phyloP scores from a whole-genome alignment of 1,140 invertebrate species.

The Penaeus chinensis region DNA sequence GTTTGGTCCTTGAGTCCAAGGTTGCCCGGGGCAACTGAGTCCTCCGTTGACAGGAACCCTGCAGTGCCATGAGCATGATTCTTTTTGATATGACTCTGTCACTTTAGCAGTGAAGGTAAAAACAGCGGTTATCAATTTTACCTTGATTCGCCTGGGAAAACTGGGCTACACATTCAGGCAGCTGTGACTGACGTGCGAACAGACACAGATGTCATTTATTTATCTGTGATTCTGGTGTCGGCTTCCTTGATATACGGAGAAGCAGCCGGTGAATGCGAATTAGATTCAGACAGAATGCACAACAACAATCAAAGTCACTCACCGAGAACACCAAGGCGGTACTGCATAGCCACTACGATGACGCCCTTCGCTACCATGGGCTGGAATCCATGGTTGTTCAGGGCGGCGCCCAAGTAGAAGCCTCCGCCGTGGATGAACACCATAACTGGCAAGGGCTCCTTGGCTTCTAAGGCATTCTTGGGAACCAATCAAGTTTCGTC shows the following conservation, averaged over 20 bases:
- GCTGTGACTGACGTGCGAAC: no score
- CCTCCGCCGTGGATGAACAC: conserved; percentile 65
- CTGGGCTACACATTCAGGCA: no score
- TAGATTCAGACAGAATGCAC: no score
- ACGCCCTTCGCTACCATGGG: conserved; percentile 37
- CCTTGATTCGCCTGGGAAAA: no score
- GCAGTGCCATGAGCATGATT: not conserved
- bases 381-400: conserved; percentile 42
- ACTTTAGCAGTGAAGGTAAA: no score
- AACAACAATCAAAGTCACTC: no score
- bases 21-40: not conserved
- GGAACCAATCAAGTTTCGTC: not conserved
- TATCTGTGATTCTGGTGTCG: no score
- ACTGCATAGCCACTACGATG: conserved; percentile 60
- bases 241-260: no score
- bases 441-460: conserved; percentile 62
- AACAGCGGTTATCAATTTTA: no score
- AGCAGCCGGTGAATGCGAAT: no score
- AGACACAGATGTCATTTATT: no score
- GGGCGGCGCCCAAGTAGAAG: conserved; percentile 54
- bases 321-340: conserved; percentile 50
- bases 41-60: conserved; percentile 3
- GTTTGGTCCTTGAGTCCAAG: conserved; percentile 61
- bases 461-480: conserved; percentile 22
- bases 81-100: no score